Evolutionary conservation across 2,113 vertebrate genomes (phyloP).

Genomic region (Anguilla rostrata): DNA sequence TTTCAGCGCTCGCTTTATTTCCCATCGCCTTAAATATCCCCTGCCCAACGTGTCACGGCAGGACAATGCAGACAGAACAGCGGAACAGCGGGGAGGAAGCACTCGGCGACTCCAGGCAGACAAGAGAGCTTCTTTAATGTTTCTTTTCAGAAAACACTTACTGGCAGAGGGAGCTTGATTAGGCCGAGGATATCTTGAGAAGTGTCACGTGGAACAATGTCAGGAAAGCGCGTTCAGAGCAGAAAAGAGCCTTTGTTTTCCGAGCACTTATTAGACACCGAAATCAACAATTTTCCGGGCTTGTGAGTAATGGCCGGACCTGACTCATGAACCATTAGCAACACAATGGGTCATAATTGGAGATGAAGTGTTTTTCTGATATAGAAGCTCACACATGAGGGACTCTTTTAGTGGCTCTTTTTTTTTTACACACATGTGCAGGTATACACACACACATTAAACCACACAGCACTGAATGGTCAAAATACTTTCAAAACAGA

Average conservation of each 20-base stretch:
- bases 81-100: not conserved
- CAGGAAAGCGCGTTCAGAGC: not conserved
- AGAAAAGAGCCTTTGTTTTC: not conserved
- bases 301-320: not conserved
- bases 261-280: not conserved
- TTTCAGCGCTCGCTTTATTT: slow-evolving; percentile 23
- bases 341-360: not conserved
- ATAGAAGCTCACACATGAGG: not conserved
- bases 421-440: too few species aligned
- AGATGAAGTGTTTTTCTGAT: not conserved
- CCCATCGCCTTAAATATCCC: slow-evolving; percentile 26
- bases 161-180: not conserved
- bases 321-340: not conserved
- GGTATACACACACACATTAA: not conserved
- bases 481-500: too few species aligned
- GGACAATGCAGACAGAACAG: slow-evolving; percentile 17
- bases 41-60: slow-evolving; percentile 22
- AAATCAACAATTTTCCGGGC: slow-evolving; percentile 19
- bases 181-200: not conserved
- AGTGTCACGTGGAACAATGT: not conserved
- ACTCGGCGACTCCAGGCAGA: not conserved
- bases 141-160: slow-evolving; percentile 1
- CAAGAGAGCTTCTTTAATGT: slow-evolving; percentile 5
- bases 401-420: too few species aligned
- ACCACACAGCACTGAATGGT: too few species aligned